These are phyloP conservation scores for Drosophila albomicans DNA, from an alignment of 1,140 invertebrate species.

Conservation along the genomic window DNA sequence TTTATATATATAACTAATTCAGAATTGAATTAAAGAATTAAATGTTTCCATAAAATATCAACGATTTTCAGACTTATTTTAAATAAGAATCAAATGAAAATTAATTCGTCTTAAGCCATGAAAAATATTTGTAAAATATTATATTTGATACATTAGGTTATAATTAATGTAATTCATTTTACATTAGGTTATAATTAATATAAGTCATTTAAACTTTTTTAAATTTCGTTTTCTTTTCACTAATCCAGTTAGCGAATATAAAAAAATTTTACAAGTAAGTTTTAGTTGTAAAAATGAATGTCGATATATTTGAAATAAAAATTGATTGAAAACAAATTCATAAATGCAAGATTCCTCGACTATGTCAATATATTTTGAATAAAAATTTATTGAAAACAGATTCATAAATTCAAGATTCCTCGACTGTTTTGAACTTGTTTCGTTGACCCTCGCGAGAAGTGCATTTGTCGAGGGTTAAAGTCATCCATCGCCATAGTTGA, in stretches of 20 bases:
- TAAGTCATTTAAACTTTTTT: neutral
- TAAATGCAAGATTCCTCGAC: neutral
- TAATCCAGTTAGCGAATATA: too few species aligned
- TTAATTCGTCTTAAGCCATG: too few species aligned
- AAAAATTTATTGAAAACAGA: neutral
- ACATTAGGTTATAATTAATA: neutral
- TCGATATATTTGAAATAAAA: neutral
- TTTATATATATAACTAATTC: too few species aligned
- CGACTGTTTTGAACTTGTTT: neutral
- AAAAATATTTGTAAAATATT: too few species aligned
- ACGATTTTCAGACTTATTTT: too few species aligned
- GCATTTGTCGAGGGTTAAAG: slow-evolving; percentile 32
- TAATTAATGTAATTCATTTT: neutral
- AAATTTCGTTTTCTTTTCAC: too few species aligned
- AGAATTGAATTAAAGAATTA: too few species aligned
- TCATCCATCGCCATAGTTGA: slow-evolving; percentile 13
- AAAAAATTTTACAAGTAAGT: too few species aligned
- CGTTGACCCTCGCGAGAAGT: slow-evolving; percentile 21
- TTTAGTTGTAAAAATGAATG: too few species aligned
- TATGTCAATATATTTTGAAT: neutral
- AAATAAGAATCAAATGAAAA: too few species aligned
- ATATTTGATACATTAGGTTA: too few species aligned
- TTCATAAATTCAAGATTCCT: neutral
- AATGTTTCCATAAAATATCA: too few species aligned
- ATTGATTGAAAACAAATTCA: neutral